A percentile compares a stretch with the other conserved stretches of the same genome.
phyloP scores from a whole-genome alignment of 2,888 invertebrate genomes.

The Oxytorus armatus region DNA sequence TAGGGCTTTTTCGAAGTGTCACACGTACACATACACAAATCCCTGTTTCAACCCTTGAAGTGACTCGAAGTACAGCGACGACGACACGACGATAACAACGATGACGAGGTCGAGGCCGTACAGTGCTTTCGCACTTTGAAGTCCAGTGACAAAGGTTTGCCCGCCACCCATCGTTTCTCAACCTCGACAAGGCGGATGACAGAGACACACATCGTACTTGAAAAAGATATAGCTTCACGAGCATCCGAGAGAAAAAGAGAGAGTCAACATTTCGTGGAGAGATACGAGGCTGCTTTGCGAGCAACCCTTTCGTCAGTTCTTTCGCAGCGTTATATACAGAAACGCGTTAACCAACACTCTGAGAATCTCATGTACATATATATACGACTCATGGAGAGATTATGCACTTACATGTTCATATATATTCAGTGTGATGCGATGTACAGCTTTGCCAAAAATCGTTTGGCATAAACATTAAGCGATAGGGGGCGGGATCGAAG shows the following conservation, averaged over 20 bases:
- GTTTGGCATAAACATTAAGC: no score
- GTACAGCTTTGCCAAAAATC: no score
- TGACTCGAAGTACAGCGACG: slow-evolving; percentile 11
- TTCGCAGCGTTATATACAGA: slow-evolving; percentile 28
- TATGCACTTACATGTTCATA: background rate
- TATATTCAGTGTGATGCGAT: no score
- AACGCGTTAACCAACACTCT: background rate
- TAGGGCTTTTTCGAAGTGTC: slow-evolving; percentile 10
- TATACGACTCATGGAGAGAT: background rate
- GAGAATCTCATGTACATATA: background rate
- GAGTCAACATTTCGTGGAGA: slow-evolving; percentile 36
- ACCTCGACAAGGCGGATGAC: slow-evolving; percentile 20
- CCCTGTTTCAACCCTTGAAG: slow-evolving; percentile 27
- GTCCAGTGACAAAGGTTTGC: slow-evolving; percentile 58
- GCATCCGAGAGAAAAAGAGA: background rate
- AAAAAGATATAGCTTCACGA: background rate
- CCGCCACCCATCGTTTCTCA: slow-evolving; percentile 56
- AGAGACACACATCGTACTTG: background rate
- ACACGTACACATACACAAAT: slow-evolving; percentile 8
- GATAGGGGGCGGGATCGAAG: no score
- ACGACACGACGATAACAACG: slow-evolving; percentile 32
- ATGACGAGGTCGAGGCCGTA: slow-evolving; percentile 60
- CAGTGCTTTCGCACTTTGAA: slow-evolving; percentile 69
- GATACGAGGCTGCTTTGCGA: slow-evolving; percentile 26
- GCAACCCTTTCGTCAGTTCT: slow-evolving; percentile 21